Base-by-base conservation (phyloP, 2,888 invertebrate genomes). In the Sclerodermus sp. region DNA sequence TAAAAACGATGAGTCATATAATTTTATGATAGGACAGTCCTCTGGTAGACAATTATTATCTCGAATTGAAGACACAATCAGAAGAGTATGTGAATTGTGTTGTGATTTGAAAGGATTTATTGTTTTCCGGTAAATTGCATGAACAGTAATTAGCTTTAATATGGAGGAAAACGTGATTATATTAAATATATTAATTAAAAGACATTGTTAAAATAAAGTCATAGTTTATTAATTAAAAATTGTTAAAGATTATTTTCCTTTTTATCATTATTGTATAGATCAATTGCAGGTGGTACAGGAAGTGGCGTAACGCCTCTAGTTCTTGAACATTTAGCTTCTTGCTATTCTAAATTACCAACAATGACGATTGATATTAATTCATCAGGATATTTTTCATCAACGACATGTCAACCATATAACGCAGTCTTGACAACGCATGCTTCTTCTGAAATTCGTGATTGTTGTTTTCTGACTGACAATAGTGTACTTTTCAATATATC, bases 1-100 rank as follows among this genome's bases (percentile, higher is more conserved):
- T 78, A 91, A 92, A 77, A 93, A 93, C 79, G 90, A 91, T 1
- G 90, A n/a, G n/a, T n/a, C 92, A 1, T 92, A 89, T 71, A 92
- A 92, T 77, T 93, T 87, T 72, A 91, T 91, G 0, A 82, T 91
- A 23, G 92, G 93, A 6, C 90, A 88, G 65, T 91, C 89, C 72
- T 84, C 87, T 1, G 84, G 93, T 49, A 93, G 91, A 1, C 81
- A 76, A 85, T 90, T 78, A 81, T 91, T 15, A 88, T 89, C 58
- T 63, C 87, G 1, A 86, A 87, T 1, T 75, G 93, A 63, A 89
- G 93, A 70, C 82, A 90, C 68, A 23, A 80, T 88, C 16, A 79
- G 88, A 43, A 74, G 83, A 49, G 81, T 84, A 0, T 85, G 85
- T 1, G 90, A 90, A 63, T 80, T 81, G 9, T 90, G 90, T 62